Conservation (phyloP, 2,113 vertebrate species). For the Boulengeromyrus knoepffleri region DNA sequence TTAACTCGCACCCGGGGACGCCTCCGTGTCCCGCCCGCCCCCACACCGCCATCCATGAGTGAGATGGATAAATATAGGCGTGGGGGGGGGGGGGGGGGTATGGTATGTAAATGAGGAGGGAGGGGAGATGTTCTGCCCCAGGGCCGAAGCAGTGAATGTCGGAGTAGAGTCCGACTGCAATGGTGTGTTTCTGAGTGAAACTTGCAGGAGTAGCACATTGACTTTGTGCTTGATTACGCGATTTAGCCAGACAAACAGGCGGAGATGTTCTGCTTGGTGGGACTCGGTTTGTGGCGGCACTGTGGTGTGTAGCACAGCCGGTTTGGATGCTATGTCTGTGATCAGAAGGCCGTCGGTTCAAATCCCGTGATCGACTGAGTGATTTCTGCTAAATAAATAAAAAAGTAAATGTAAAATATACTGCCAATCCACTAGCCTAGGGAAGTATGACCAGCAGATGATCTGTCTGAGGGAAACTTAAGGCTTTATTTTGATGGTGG, state of each 20-base stretch:
- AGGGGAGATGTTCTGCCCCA: neutral
- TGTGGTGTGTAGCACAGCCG: neutral
- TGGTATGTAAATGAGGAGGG: neutral
- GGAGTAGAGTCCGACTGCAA: neutral
- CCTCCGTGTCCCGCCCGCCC: conserved; percentile 23
- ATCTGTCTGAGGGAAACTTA: neutral
- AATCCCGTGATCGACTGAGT: neutral
- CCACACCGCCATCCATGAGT: conserved; percentile 11
- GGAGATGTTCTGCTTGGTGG: neutral
- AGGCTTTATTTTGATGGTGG: neutral
- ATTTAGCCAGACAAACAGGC: neutral
- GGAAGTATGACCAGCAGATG: too few relatives aligned
- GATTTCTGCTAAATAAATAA: neutral
- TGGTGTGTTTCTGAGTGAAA: neutral
- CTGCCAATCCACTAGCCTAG: neutral
- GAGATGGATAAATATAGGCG: conserved; percentile 13
- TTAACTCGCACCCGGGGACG: conserved; percentile 25
- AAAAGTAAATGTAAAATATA: neutral
- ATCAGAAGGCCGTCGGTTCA: neutral
- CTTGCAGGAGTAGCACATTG: neutral
- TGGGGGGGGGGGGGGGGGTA: neutral
- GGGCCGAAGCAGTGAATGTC: neutral
- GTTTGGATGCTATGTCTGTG: neutral
- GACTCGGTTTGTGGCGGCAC: neutral
- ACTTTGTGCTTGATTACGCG: neutral